Evolutionary conservation across 2,888 invertebrate species (phyloP).

Genomic region (Cybosia mesomella): DNA sequence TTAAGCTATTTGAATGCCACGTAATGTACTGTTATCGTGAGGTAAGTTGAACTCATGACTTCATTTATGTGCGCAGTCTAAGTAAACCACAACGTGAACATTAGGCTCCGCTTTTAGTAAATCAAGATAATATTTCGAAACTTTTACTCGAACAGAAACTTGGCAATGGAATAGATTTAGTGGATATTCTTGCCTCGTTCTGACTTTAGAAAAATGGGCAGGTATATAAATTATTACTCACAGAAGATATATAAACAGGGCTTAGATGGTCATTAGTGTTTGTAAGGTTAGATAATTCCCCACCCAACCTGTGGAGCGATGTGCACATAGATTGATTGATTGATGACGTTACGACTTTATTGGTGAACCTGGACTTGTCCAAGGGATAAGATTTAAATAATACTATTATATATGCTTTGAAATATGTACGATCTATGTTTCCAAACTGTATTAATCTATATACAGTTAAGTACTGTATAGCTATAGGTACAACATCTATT

Average conservation of each 20-base stretch:
- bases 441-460: background rate
- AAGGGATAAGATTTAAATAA: background rate
- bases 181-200: background rate
- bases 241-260: background rate
- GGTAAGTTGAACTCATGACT: conserved; percentile 18
- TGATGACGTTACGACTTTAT: background rate
- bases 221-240: background rate
- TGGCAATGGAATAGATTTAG: conserved; percentile 16
- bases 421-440: background rate
- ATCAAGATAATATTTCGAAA: conserved; percentile 15
- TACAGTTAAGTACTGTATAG: background rate
- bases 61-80: conserved; percentile 15
- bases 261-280: background rate
- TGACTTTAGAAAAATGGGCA: background rate
- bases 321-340: background rate
- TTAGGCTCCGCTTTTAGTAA: conserved; percentile 16
- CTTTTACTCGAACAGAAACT: conserved; percentile 13
- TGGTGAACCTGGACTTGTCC: background rate
- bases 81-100: conserved; percentile 20
- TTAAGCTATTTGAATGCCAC: conserved; percentile 16
- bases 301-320: background rate
- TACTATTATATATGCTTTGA: background rate
- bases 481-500: background rate
- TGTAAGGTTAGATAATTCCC: background rate
- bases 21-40: conserved; percentile 25